These are phyloP conservation scores for Barbus barbus DNA, from an alignment of 2,113 vertebrate species.

Conservation along the genomic window DNA sequence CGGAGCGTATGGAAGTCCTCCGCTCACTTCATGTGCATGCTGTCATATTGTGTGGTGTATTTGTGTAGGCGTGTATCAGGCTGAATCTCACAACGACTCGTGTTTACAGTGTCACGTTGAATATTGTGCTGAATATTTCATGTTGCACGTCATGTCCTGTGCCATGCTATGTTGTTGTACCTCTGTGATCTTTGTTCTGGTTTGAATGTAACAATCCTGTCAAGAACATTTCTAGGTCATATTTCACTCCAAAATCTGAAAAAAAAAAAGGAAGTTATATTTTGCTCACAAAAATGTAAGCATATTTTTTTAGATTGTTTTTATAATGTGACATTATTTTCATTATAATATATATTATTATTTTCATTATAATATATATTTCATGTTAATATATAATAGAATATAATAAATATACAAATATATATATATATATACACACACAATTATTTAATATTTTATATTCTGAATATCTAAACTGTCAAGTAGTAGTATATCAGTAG, in stretches of 20 bases:
- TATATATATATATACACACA: too few relatives aligned
- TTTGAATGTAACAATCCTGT: constrained; percentile 5
- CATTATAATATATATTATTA: too few relatives aligned
- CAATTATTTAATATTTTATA: too few relatives aligned
- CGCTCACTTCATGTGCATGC: not conserved
- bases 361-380: not conserved
- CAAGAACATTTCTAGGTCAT: not conserved
- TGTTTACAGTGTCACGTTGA: not conserved
- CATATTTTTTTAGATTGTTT: not conserved
- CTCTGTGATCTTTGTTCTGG: not conserved
- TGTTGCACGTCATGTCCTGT: not conserved
- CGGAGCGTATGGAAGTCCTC: too few relatives aligned
- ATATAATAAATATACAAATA: not conserved
- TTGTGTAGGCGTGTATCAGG: not conserved
- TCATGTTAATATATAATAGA: not conserved
- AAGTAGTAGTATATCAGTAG: too few relatives aligned
- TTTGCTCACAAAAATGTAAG: not conserved
- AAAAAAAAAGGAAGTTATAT: not conserved
- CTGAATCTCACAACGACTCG: not conserved
- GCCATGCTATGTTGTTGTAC: not conserved
- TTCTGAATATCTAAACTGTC: too few relatives aligned
- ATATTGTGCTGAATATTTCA: constrained; percentile 21
- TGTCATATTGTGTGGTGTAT: not conserved
- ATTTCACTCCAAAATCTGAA: not conserved
- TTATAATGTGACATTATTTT: not conserved